Conservation (phyloP, 2,888 invertebrate species). For the Troides aeacus region DNA sequence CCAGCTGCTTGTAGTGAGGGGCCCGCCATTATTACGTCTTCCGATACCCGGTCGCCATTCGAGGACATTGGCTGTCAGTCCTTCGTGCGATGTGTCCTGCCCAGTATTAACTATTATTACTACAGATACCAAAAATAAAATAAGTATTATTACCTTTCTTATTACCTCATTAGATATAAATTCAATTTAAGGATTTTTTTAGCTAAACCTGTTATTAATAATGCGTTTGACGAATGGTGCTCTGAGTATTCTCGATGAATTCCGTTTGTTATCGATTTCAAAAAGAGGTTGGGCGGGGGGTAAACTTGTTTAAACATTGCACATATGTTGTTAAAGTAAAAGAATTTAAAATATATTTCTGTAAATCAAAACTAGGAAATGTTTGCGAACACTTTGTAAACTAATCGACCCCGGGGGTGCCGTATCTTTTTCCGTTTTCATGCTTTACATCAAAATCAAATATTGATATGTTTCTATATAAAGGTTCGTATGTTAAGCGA, state of each 20-base stretch:
- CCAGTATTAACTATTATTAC: no score
- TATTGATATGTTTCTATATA: not conserved
- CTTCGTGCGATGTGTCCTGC: no score
- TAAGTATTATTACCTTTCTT: no score
- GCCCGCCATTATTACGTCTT: no score
- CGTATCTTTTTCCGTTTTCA: not conserved
- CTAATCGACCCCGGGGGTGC: slow-evolving; percentile 2
- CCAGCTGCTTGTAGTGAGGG: no score
- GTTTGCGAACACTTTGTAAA: slow-evolving; percentile 8
- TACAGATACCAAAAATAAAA: no score
- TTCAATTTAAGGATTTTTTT: no score
- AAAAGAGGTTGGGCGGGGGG: not conserved
- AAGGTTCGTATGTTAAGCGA: not conserved
- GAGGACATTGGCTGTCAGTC: no score
- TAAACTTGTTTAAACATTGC: not conserved
- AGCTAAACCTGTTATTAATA: no score
- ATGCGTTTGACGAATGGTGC: no score
- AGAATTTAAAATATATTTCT: slow-evolving; percentile 8
- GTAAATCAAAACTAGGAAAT: slow-evolving; percentile 5
- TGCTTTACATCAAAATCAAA: slow-evolving; percentile 4
- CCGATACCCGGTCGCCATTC: no score
- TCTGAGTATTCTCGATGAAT: not conserved
- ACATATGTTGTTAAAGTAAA: not conserved
- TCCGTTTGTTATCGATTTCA: not conserved
- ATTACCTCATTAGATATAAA: no score